Base-by-base conservation (phyloP, 2,113 vertebrate genomes). In the Myxocyprinus asiaticus region DNA sequence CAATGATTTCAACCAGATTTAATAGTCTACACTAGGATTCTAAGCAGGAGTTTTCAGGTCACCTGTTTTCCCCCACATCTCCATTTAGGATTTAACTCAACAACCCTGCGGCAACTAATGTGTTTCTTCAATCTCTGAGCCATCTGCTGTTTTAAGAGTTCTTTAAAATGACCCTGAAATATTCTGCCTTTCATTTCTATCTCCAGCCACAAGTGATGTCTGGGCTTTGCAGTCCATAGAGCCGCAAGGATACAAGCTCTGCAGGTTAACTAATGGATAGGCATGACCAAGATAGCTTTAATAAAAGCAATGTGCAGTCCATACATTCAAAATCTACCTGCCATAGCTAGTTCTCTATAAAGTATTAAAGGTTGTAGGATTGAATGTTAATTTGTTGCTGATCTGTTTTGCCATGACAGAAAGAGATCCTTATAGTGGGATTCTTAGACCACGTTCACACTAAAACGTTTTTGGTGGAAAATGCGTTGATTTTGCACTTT, bases 161-260 rank as follows among this genome's bases (percentile, higher is more conserved):
- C 62, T 73, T 64, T 33, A 72, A 12, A 73, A 71, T 55, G 70
- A 59, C 22, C 59, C 69, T 73, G 15, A 73, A 80, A 74, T 80
- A 67, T 74, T 58, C 78, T 48, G 62, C 47, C 10, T 48, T 15
- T 65, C n/a, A 51, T 73, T 50, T 63, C 43, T 48, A 63, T 50
- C 48, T 63, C 6, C 12, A 48, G 44, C 9, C 15, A 33, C 66
- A 67, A 73, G 66, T 73, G 62, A 67, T 45, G 4, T 67, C 62
- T 67, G 51, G 62, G 15, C 44, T 61, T 33, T 33, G 22, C 50
- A 66, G 33, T 14, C 51, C 61, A 65, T 33, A 56, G 50, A 56
- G 11, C 51, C 9, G 11, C 11, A 73, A 66, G 67, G 33, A 53
- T 7, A 58, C 45, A 47, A 55, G 17, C 48, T 71, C 7, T 65